Evolutionary conservation across 2,113 vertebrate genomes (phyloP), one percentile per base, ranked within the genome.

Genomic region (Lagenorhynchus albirostris): DNA sequence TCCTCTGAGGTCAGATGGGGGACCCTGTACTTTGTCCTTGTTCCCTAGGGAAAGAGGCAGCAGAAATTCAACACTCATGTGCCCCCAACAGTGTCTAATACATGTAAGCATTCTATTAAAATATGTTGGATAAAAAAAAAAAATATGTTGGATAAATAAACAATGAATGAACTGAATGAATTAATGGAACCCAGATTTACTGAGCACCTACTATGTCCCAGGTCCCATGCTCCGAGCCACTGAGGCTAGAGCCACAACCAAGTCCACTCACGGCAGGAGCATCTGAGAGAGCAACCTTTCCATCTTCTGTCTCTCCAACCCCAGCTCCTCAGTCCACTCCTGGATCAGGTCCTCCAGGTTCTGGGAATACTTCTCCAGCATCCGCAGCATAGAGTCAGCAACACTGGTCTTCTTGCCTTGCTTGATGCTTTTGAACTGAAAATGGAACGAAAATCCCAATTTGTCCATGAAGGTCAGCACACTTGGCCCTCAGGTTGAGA

Each of bases 281-380:
- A 99, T 99, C 97, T 99, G 99, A 1, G 99, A 99, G 50, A 99
- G 98, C 36, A 99, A 98, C 12, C 97, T 98, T 84, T 99, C 99
- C 0, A 99, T 99, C 98, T 99, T 99, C 95, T 99, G 98, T 84
- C 99, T 99, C 98, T 99, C 99, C 55, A 99, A 96, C 98, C 99
- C 99, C 93, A 99, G 98, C 97, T 99, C 99, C 96, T 99, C 99
- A 0, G 99, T 99, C 80, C 98, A 97, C 94, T 99, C 99, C 65
- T 98, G 98, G 94, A 99, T 99, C 94, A 99, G 98, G 93, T 99
- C 99, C 97, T 99, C 99, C 97, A 99, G 96, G 96, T 99, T 99
- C 91, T 99, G 98, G 62, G 99, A 99, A 85, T 99, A 99, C 60
- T 99, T 99, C 94, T 99, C 99, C 97, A 99, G 96, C 99, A 99